Evolutionary conservation across 2,797 vertebrate species (phyloP).

Genomic region (Hirundo rustica): DNA sequence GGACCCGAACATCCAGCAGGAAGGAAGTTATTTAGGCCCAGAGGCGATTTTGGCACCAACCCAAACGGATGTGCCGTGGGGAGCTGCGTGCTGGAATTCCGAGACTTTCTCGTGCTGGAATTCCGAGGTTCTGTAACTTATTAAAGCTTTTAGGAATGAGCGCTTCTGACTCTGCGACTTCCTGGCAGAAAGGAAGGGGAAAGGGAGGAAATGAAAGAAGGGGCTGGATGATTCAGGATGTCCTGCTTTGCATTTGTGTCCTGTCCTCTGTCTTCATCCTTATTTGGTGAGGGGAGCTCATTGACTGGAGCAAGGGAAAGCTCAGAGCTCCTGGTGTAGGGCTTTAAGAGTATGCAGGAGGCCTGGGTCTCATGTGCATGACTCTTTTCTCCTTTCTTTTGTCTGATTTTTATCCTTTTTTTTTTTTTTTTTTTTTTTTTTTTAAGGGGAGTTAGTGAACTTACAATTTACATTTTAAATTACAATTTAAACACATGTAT

Average conservation of each 20-base stretch:
- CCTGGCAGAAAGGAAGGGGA: constrained; percentile 22
- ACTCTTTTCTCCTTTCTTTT: neutral
- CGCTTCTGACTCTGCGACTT: neutral
- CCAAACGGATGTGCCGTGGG: neutral
- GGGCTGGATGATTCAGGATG: neutral
- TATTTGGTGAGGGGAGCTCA: neutral
- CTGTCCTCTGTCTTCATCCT: neutral
- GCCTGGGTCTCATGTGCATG: neutral
- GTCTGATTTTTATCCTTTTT: neutral
- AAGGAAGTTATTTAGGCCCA: neutral
- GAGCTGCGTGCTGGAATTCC: neutral
- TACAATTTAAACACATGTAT: neutral
- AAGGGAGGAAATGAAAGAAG: constrained; percentile 29
- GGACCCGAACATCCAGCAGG: neutral
- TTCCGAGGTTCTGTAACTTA: neutral
- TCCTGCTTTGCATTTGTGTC: constrained; percentile 12
- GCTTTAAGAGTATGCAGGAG: neutral
- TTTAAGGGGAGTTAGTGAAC: neutral
- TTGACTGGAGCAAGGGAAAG: neutral
- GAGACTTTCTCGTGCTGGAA: neutral
- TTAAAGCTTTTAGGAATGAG: neutral
- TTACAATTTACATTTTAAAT: neutral
- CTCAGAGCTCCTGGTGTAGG: neutral
- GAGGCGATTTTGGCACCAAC: neutral
- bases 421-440: neutral